Evolutionary conservation across 2,888 invertebrate genomes (phyloP).

Genomic region (Lymantria dispar): DNA sequence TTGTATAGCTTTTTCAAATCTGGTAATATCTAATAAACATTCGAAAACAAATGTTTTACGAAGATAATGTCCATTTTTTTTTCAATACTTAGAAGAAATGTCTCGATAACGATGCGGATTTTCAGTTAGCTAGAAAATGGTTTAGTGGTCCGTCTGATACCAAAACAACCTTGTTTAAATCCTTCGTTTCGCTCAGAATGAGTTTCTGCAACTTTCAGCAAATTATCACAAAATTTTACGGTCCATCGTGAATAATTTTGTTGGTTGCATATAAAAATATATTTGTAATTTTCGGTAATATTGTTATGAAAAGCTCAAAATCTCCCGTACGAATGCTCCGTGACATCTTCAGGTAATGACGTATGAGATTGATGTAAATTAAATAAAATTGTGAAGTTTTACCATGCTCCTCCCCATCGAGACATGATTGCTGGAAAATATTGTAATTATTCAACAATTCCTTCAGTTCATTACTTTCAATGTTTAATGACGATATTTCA

Average conservation of each 20-base stretch:
- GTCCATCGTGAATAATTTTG: slow-evolving; percentile 29
- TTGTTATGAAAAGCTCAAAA: slow-evolving; percentile 5
- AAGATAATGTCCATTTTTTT: slow-evolving; percentile 1
- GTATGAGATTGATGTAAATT: not conserved
- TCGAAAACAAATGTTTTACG: slow-evolving; percentile 5
- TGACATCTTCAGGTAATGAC: slow-evolving; percentile 4
- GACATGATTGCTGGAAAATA: not conserved
- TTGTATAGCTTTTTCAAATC: slow-evolving; percentile 10
- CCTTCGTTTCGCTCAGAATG: slow-evolving; percentile 20
- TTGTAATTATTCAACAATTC: slow-evolving; percentile 2
- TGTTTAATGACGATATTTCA: not conserved
- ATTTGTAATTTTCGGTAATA: slow-evolving; percentile 13
- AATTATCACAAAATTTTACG: slow-evolving; percentile 23
- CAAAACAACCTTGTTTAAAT: slow-evolving; percentile 21
- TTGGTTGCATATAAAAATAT: slow-evolving; percentile 25
- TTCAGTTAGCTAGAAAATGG: slow-evolving; percentile 28
- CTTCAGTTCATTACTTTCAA: not conserved
- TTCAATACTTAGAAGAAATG: slow-evolving; percentile 16
- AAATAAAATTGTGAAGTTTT: not conserved
- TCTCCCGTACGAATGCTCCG: slow-evolving; percentile 9
- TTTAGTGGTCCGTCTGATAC: slow-evolving; percentile 26
- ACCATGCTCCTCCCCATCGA: not conserved
- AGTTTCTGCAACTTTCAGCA: slow-evolving; percentile 17
- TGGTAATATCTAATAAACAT: not conserved
- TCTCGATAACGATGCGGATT: slow-evolving; percentile 14